Percentiles rank a stretch among this genome's conserved stretches.
Evolutionary conservation across 2,113 vertebrate genomes (phyloP).

Genomic region (Ageneiosus marmoratus): DNA sequence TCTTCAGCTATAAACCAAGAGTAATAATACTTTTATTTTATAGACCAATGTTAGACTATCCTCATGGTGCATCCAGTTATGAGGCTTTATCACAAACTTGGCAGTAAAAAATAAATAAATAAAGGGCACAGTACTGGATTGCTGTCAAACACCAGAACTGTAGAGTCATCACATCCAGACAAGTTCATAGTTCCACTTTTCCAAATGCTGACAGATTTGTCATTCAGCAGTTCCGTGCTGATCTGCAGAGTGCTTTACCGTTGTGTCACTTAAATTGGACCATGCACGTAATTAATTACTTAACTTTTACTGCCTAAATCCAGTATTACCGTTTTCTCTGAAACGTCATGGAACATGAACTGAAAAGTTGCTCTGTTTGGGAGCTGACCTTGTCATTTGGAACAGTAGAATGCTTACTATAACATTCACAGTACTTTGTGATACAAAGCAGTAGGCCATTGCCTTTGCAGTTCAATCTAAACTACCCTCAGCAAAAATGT

Average conservation of each 20-base stretch:
- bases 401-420: background rate
- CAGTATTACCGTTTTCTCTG: slow-evolving; percentile 17
- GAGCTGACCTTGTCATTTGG: slow-evolving; percentile 30
- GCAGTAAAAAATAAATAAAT: slow-evolving; percentile 25
- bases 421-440: background rate
- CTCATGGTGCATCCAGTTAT: slow-evolving; percentile 45
- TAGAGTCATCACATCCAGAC: slow-evolving; percentile 38
- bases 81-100: slow-evolving; percentile 41
- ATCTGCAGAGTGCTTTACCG: slow-evolving; percentile 8
- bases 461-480: background rate
- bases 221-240: slow-evolving; percentile 18
- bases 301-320: slow-evolving; percentile 27
- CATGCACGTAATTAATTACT: too few relatives aligned
- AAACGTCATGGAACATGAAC: slow-evolving; percentile 6
- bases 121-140: background rate
- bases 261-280: slow-evolving; percentile 29
- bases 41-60: slow-evolving; percentile 52
- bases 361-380: slow-evolving; percentile 9
- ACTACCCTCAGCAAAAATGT: background rate
- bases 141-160: slow-evolving; percentile 24
- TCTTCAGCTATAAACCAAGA: slow-evolving; percentile 52
- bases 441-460: too few relatives aligned
- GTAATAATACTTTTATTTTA: slow-evolving; percentile 60
- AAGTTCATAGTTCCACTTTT: slow-evolving; percentile 33
- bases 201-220: slow-evolving; percentile 27